Percentiles rank a stretch among this genome's conserved stretches.
phyloP scores from a whole-genome alignment of 2,797 vertebrate genomes.

The Bovichtus variegatus region DNA sequence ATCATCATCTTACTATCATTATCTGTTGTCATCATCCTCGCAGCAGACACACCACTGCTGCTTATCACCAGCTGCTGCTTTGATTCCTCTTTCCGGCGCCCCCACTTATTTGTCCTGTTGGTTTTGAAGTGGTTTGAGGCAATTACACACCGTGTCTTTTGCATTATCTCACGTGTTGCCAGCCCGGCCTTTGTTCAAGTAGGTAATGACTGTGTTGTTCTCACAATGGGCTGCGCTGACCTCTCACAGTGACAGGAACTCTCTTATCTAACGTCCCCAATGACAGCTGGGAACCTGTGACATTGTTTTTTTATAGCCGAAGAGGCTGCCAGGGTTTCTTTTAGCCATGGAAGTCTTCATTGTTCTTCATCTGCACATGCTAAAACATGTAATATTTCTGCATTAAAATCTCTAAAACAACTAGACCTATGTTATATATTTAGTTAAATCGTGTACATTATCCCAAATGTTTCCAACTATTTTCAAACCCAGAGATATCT shows the following conservation, averaged over 20 bases:
- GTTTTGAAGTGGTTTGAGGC: slow-evolving; percentile 53
- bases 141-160: slow-evolving; percentile 29
- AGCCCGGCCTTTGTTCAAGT: slow-evolving; percentile 32
- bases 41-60: not conserved
- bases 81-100: slow-evolving; percentile 31
- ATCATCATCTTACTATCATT: slow-evolving; percentile 19
- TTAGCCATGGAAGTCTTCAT: not conserved
- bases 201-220: slow-evolving; percentile 44
- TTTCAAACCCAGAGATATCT: too few relatives aligned
- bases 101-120: slow-evolving; percentile 16
- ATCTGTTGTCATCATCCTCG: slow-evolving; percentile 8
- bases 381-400: not conserved
- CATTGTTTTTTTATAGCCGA: slow-evolving; percentile 45
- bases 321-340: slow-evolving; percentile 3
- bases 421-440: too few relatives aligned
- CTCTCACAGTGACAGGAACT: slow-evolving; percentile 48
- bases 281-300: slow-evolving; percentile 51
- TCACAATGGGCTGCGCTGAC: slow-evolving; percentile 25
- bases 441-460: too few relatives aligned
- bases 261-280: slow-evolving; percentile 66
- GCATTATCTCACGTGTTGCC: slow-evolving; percentile 35
- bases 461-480: too few relatives aligned
- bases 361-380: slow-evolving; percentile 3
- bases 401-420: too few relatives aligned
- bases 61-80: slow-evolving; percentile 42